Percentiles rank a stretch among this genome's conserved stretches.
phyloP scores from a whole-genome alignment of 2,888 invertebrate genomes.

The Xanthorhoe spadicearia region DNA sequence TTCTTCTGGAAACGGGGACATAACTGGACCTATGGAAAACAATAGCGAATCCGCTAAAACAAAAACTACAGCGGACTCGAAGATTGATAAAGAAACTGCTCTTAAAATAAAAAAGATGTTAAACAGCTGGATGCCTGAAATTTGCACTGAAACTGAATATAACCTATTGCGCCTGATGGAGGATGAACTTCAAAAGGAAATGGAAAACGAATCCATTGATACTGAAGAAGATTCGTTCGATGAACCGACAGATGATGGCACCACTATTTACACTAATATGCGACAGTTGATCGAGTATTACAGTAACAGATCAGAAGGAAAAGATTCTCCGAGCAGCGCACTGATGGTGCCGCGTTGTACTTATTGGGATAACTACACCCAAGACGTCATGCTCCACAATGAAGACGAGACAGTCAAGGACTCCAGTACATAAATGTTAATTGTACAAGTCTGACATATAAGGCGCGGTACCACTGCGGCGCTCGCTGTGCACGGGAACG shows the following conservation, averaged over 20 bases:
- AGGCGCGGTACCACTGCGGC: too few species aligned
- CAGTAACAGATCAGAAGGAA: neutral
- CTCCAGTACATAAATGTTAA: slow-evolving; percentile 14
- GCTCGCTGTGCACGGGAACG: too few species aligned
- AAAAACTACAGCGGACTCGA: neutral
- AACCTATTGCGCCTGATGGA: neutral
- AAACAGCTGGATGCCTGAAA: neutral
- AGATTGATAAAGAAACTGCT: neutral
- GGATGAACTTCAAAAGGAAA: neutral
- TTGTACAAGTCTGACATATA: slow-evolving; percentile 18
- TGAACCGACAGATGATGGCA: neutral
- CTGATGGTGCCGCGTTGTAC: neutral
- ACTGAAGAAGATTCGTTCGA: neutral
- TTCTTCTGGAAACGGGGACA: too few species aligned
- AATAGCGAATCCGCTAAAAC: too few species aligned
- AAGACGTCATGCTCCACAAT: slow-evolving; percentile 10
- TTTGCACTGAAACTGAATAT: neutral
- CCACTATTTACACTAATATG: slow-evolving; percentile 2
- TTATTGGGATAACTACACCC: slow-evolving; percentile 1
- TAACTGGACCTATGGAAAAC: too few species aligned
- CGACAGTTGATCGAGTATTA: slow-evolving; percentile 8
- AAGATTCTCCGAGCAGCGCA: neutral
- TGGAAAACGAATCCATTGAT: neutral
- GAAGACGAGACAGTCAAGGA: neutral
- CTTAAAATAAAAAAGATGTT: neutral